Evolutionary conservation across 2,888 invertebrate species (phyloP).

Genomic region (Copidosoma aretas): DNA sequence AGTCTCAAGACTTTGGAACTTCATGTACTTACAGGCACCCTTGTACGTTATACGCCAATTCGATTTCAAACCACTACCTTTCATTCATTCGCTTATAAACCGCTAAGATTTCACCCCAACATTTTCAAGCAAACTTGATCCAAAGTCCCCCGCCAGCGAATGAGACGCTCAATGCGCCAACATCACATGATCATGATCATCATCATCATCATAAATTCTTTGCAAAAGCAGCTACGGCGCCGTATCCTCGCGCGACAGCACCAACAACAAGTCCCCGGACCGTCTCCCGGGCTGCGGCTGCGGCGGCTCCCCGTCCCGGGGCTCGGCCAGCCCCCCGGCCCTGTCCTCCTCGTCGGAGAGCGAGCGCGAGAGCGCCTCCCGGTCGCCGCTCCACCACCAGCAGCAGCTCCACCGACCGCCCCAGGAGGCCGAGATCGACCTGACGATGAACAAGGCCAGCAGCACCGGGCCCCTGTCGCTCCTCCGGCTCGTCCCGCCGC

Average conservation of each 20-base stretch:
- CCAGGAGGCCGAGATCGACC: constrained; percentile 59
- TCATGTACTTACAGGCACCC: no score
- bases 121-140: no score
- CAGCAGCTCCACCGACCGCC: constrained; percentile 41
- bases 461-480: constrained; percentile 10
- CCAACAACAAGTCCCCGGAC: constrained; percentile 25
- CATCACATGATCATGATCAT: no score
- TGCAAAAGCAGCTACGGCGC: no score
- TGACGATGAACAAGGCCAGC: constrained; percentile 53
- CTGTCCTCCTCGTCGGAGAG: constrained; percentile 31
- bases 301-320: constrained; percentile 29
- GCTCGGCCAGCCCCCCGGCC: constrained; percentile 28
- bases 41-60: no score
- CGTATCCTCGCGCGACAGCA: constrained; percentile 3
- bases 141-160: no score
- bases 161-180: no score
- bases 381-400: constrained; percentile 28
- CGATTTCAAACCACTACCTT: no score
- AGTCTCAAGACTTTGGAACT: no score
- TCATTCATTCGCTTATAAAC: no score
- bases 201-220: no score
- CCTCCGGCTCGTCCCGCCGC: background rate
- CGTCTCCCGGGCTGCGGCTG: constrained; percentile 21
- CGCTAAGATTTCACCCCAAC: no score
- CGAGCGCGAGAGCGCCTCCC: constrained; percentile 8